These are phyloP conservation scores for Uloborus plumipes DNA, from an alignment of 2,888 invertebrate species.

Conservation along the genomic window DNA sequence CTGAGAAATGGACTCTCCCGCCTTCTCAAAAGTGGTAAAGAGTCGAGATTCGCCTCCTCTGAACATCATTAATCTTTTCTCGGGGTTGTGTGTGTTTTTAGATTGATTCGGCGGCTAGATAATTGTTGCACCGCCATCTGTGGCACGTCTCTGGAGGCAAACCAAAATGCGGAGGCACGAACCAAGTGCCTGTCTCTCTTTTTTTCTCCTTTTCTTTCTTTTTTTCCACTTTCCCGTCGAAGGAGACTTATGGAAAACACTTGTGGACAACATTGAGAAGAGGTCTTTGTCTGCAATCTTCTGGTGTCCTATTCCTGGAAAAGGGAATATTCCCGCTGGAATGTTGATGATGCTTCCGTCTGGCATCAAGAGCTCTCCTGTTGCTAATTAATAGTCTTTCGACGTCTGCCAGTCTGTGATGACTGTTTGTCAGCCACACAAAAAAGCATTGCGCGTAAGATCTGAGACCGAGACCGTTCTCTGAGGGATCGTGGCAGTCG, in stretches of 20 bases:
- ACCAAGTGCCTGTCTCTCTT: background rate
- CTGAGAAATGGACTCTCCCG: background rate
- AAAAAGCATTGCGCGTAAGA: no score
- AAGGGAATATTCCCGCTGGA: no score
- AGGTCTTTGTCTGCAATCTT: background rate
- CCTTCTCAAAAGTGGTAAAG: background rate
- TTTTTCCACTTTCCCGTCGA: background rate
- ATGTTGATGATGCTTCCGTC: no score
- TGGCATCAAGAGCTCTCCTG: no score
- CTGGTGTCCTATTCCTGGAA: background rate
- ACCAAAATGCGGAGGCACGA: background rate
- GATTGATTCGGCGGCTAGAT: slow-evolving; percentile 22
- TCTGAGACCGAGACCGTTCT: no score
- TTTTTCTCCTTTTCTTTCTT: background rate
- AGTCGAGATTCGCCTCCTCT: slow-evolving; percentile 10
- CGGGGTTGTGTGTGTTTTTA: slow-evolving; percentile 4
- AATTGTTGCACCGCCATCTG: slow-evolving; percentile 24
- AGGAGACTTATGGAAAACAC: background rate
- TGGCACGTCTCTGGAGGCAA: background rate
- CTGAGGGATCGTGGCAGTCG: no score
- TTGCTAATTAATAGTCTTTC: no score
- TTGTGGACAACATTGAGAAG: background rate
- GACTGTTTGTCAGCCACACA: no score
- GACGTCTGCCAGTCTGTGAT: no score
- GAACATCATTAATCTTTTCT: slow-evolving; percentile 29